phyloP scores from a whole-genome alignment of 1,140 invertebrate species.

The Drosophila leontia region DNA sequence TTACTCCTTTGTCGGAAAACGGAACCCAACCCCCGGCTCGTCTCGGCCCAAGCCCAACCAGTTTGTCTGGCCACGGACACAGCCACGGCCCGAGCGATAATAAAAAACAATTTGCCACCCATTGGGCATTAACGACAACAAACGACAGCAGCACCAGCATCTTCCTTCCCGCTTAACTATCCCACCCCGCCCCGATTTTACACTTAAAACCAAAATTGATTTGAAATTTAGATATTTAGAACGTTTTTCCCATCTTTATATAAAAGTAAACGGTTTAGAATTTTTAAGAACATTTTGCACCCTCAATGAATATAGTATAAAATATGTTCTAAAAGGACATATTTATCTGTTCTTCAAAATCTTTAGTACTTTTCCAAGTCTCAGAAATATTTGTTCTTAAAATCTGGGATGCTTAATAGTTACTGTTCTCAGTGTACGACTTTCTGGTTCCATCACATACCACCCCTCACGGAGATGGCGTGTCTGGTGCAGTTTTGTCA shows the following conservation, averaged over 20 bases:
- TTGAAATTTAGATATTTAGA: neutral
- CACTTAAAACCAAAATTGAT: neutral
- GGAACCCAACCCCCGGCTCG: slow-evolving; percentile 12
- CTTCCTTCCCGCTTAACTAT: slow-evolving; percentile 19
- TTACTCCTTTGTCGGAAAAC: slow-evolving; percentile 61
- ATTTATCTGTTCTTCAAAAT: neutral
- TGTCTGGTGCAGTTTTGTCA: slow-evolving; percentile 75
- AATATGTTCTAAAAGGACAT: too few relatives aligned
- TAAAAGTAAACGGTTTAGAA: too few relatives aligned
- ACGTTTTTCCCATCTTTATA: neutral
- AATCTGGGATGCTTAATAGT: accelerated
- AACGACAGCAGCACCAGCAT: slow-evolving; percentile 67
- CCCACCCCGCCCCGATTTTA: slow-evolving; percentile 1
- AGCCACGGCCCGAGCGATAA: slow-evolving; percentile 61
- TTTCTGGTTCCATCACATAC: slow-evolving; percentile 21
- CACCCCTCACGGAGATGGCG: slow-evolving; percentile 28
- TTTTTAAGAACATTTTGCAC: too few relatives aligned
- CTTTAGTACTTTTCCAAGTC: neutral
- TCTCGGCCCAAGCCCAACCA: slow-evolving; percentile 1
- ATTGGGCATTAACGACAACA: slow-evolving; percentile 83
- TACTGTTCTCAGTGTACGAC: neutral
- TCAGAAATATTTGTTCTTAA: neutral
- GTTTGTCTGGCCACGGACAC: slow-evolving; percentile 45
- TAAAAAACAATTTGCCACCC: slow-evolving; percentile 85
- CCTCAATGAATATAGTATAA: too few relatives aligned